Percentiles rank a stretch among this genome's conserved stretches.
These are phyloP conservation scores for Cisticola juncidis DNA, from an alignment of 2,113 vertebrate genomes.

Conservation along the genomic window DNA sequence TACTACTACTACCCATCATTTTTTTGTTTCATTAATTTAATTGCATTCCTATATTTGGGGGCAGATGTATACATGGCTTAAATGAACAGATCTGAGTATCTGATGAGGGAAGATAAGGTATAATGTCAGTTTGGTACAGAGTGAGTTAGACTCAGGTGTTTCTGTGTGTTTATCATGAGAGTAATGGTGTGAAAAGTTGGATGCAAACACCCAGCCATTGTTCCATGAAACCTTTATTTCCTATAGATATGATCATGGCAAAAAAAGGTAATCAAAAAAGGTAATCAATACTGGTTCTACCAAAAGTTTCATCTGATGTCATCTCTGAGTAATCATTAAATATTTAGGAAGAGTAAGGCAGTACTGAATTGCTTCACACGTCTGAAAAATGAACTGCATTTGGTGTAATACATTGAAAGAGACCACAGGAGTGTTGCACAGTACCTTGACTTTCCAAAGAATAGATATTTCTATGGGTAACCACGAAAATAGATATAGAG, in stretches of 20 bases:
- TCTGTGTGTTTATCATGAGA: not conserved
- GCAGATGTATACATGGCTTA: not conserved
- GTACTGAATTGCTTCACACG: not conserved
- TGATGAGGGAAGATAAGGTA: not conserved
- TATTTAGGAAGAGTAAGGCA: not conserved
- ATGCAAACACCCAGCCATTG: not conserved
- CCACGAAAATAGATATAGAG: not conserved
- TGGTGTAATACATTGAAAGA: not conserved
- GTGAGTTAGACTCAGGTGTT: not conserved
- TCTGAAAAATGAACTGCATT: not conserved
- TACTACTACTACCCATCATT: not conserved
- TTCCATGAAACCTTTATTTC: not conserved
- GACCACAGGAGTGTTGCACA: not conserved
- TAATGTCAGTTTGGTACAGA: not conserved
- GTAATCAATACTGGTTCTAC: not conserved
- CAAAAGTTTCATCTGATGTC: not conserved
- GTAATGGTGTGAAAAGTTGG: not conserved
- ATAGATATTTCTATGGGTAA: not conserved
- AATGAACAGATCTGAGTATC: not conserved
- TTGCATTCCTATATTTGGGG: not conserved
- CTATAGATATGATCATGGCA: not conserved
- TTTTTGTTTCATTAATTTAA: not conserved
- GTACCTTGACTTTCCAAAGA: not conserved
- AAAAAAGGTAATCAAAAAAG: not conserved
- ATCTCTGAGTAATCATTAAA: not conserved